Base-by-base conservation (phyloP, 2,797 vertebrate genomes). In the Lithobates pipiens region DNA sequence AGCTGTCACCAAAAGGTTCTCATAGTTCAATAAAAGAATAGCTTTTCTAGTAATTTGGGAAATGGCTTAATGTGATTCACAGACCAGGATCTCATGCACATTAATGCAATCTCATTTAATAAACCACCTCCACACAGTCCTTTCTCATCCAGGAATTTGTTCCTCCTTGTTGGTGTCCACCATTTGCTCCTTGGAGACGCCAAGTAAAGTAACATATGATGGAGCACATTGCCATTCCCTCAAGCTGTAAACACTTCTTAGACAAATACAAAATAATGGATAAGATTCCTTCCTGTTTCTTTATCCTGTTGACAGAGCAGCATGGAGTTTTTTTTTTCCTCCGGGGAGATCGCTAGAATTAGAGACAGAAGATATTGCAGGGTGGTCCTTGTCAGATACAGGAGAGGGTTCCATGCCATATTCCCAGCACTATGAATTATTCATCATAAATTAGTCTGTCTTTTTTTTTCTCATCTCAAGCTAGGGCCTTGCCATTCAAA, bases 141-240 rank as follows among this genome's bases (percentile, higher is more conserved):
- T 63, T 29, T 11, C 15, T 68, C 16, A 42, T 82, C 79, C 85
- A 86, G 80, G 50, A 86, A 82, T 72, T 71, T 82, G 85, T 82
- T 86, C 74, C 42, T 82, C 76, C n/a, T 46, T 61, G 57, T 61
- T 72, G 85, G 61, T 77, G 79, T 70, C 85, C 84, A 80, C 84
- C 84, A 85, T 85, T 85, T 86, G 84, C 63, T 86, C 23, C 74
- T 73, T 70, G 36, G 74, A 76, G 80, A 67, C 39, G 80, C 85
- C 85, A 86, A 82, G 21, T 39, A 10, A 77, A 86, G 74, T 63
- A 77, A 77, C 85, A 86, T 82, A 86, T 82, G 85, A 86, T 0
- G 39, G 25, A 77, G 75, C 85, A 86, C 85, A 86, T 82, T 86
- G 78, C 85, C 63, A 29, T 9, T 65, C 61, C 65, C 10, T 18